These are phyloP conservation scores for Leptinotarsa rubiginosa DNA, from an alignment of 2,888 invertebrate species.

Conservation along the genomic window DNA sequence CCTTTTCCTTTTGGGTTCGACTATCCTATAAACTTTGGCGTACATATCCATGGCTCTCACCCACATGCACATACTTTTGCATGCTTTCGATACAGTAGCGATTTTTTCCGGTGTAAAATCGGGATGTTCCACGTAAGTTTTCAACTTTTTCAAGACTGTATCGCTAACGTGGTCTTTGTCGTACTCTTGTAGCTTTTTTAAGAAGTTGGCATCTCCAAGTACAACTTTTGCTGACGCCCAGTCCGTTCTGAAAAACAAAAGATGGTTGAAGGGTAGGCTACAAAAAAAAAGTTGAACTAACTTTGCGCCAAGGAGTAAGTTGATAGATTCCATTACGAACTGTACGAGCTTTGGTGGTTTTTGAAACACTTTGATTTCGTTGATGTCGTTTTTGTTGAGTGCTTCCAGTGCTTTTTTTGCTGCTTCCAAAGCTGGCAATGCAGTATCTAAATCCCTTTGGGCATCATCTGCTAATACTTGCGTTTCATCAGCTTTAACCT, in stretches of 20 bases:
- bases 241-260: slow-evolving; percentile 74
- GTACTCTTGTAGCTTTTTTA: slow-evolving; percentile 84
- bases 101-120: slow-evolving; percentile 88
- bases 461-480: slow-evolving; percentile 87
- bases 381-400: slow-evolving; percentile 90
- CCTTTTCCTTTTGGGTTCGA: slow-evolving; percentile 89
- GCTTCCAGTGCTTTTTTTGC: slow-evolving; percentile 87
- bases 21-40: slow-evolving; percentile 85
- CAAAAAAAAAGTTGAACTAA: slow-evolving; percentile 61
- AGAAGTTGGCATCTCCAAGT: slow-evolving; percentile 85
- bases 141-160: slow-evolving; percentile 79
- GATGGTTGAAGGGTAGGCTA: background rate
- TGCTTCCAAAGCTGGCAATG: slow-evolving; percentile 86
- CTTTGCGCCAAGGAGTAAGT: slow-evolving; percentile 85
- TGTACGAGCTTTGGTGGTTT: slow-evolving; percentile 89
- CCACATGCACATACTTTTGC: slow-evolving; percentile 93
- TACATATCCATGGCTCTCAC: slow-evolving; percentile 91
- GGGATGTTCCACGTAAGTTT: slow-evolving; percentile 84
- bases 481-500: slow-evolving; percentile 87
- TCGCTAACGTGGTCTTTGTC: slow-evolving; percentile 91
- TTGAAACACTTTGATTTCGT: slow-evolving; percentile 88
- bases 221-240: slow-evolving; percentile 87
- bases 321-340: slow-evolving; percentile 93
- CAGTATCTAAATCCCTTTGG: slow-evolving; percentile 85
- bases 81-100: slow-evolving; percentile 87